Evolutionary conservation across 2,113 vertebrate species (phyloP).

Genomic region (Trachemys scripta): DNA sequence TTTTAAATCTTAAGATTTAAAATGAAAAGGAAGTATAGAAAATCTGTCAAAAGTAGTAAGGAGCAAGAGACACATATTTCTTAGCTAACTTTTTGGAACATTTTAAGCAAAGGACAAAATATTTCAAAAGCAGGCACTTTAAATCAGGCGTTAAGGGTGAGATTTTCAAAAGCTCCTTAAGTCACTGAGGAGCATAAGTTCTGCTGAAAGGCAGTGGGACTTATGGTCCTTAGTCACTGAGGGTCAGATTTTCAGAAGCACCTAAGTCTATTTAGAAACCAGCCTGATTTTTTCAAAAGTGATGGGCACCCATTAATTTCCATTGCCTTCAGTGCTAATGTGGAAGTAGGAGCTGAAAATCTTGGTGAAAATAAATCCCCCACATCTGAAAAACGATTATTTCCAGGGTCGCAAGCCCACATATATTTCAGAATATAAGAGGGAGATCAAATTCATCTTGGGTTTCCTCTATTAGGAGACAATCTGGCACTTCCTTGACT

Average conservation of each 20-base stretch:
- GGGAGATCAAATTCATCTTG: neutral
- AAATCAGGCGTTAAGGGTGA: neutral
- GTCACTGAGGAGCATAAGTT: neutral
- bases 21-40: neutral
- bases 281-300: neutral
- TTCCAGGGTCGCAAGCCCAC: accelerated
- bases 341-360: neutral
- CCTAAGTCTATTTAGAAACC: neutral
- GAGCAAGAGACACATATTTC: neutral
- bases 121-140: neutral
- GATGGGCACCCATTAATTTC: neutral
- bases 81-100: neutral
- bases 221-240: neutral
- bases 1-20: neutral
- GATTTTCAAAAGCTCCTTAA: neutral
- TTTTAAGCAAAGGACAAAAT: neutral
- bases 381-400: neutral
- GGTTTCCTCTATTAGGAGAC: neutral
- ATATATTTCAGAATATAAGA: neutral
- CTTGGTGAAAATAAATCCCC: neutral
- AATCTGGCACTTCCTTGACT: neutral
- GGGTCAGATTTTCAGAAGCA: neutral
- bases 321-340: neutral
- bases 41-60: neutral
- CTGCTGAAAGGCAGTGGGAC: neutral